Evolutionary conservation across 2,888 invertebrate species (phyloP), one percentile per base, ranked within the genome.

Genomic region (Catocala sponsa): DNA sequence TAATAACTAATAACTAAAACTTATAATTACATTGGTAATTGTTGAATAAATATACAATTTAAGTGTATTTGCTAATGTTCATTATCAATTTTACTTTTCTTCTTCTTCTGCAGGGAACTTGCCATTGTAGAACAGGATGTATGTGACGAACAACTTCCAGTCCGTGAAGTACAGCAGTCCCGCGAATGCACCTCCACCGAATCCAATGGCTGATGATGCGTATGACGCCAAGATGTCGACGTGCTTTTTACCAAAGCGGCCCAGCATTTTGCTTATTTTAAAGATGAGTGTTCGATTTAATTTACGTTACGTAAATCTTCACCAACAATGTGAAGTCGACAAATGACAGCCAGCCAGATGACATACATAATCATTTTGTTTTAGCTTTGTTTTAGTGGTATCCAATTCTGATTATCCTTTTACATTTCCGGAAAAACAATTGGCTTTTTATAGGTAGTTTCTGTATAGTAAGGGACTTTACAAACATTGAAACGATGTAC

Each of bases 41-140:
- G 68, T 70, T 72, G 68, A 61, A 63, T 68, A 73, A 69, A 67
- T 72, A 66, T 60, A 76, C 63, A 69, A 51, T 65, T 55, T 47
- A 68, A 48, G 52, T 46, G 49, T 60, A 63, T 59, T 51, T n/a
- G 12, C 52, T 63, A 69, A 35, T 41, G 42, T 55, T 43, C 38
- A 55, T 35, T 51, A 35, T 43, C 12, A 13, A 33, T 38, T 70
- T 80, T 72, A 80, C 72, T 25, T 83, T 68, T 85, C 83, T 66
- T 85, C n/a, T n/a, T n/a, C 86, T 62, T 89, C 85, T 61, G 94
- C 91, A 44, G 95, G 90, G 65, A 96, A 98, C 90, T 98, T 97
- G 68, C 96, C 95, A 76, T 95, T 95, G 89, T 98, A 98, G 90
- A 95, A 97, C 25, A 98, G 98, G 70, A 98, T 89, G 86, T 96